Evolutionary conservation across 2,888 invertebrate species (phyloP), one percentile per base, ranked within the genome.

Genomic region (Noctua fimbriata): DNA sequence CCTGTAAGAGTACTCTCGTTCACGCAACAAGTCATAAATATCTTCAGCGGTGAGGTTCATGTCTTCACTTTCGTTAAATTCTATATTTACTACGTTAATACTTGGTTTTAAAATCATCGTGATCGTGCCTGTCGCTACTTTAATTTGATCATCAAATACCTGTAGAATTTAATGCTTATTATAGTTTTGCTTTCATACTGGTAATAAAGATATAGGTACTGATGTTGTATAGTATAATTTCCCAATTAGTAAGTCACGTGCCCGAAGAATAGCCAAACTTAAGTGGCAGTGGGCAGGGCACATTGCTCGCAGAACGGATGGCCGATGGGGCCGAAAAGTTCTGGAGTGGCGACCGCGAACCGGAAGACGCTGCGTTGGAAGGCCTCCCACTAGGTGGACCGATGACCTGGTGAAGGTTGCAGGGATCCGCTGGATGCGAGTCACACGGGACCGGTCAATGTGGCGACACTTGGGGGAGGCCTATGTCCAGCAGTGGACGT

Each of bases 91-190:
- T 69, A 70, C 69, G 47, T 49, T 36, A 47, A 60, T 10, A 12
- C 74, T 49, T 14, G 9, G 52, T 9, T 69, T 76, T 1, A 16
- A 69, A 44, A n/a, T 58, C 5, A n/a, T 63, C 5, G 58, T 36
- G 10, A 92, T 88, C 18, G 76, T 89, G 9, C 94, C 94, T 9
- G 90, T 89, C 16, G 90, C 91, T 36, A 94, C 87, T 87, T 86
- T 91, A 1, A 91, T 91, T n/a, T 83, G 71, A 9, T 89, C 91
- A 69, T 92, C 88, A 67, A 87, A 80, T 6, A 94, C 89, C 94
- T 94, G 73, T 21, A 16, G 9, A 52, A 70, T 16, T 21, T 1
- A 63, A 81, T 60, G 55, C 0, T 32, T 52, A 24, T 18, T 18
- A 58, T n/a, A 7, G 18, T 47, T 2, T 76, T 60, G 18, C 14